Conservation (phyloP, 2,797 vertebrate genomes). For the Mallotus villosus region DNA sequence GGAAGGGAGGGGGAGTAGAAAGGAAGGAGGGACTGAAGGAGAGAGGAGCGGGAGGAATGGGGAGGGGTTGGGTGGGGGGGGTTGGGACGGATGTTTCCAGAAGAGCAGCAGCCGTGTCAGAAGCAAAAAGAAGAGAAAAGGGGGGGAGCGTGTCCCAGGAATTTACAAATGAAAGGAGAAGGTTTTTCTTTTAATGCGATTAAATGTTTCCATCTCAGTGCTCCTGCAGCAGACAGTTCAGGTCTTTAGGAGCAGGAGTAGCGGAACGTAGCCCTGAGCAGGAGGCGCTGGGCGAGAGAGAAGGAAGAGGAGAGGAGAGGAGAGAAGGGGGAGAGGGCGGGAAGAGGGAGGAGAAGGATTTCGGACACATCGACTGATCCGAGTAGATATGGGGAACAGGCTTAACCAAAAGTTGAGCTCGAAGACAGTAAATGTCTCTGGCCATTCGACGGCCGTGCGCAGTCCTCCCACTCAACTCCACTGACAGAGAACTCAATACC, state of each 20-base stretch:
- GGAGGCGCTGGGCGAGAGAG: neutral
- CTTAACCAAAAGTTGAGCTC: too few species aligned
- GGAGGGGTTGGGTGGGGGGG: constrained; percentile 20
- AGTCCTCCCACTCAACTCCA: too few species aligned
- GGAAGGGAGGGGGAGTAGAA: too few species aligned
- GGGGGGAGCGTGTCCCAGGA: constrained; percentile 68
- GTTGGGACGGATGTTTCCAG: constrained; percentile 61
- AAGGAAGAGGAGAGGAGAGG: neutral
- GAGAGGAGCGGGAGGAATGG: neutral
- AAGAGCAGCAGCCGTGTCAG: constrained; percentile 65
- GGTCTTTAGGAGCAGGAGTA: constrained; percentile 66
- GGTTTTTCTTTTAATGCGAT: constrained; percentile 83
- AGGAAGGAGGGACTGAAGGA: neutral
- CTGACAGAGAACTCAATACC: too few species aligned
- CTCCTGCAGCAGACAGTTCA: constrained; percentile 72
- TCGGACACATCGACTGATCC: neutral
- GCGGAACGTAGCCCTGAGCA: constrained; percentile 62
- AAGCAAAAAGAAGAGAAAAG: constrained; percentile 40
- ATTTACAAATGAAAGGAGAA: constrained; percentile 84
- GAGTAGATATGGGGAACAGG: too few species aligned
- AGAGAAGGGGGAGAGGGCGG: too few species aligned
- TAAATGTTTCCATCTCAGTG: constrained; percentile 84
- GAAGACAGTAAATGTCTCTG: too few species aligned
- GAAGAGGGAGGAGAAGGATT: neutral
- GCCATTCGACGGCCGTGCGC: too few species aligned